phyloP scores from a whole-genome alignment of 2,797 vertebrate genomes.

The Liasis olivaceus region DNA sequence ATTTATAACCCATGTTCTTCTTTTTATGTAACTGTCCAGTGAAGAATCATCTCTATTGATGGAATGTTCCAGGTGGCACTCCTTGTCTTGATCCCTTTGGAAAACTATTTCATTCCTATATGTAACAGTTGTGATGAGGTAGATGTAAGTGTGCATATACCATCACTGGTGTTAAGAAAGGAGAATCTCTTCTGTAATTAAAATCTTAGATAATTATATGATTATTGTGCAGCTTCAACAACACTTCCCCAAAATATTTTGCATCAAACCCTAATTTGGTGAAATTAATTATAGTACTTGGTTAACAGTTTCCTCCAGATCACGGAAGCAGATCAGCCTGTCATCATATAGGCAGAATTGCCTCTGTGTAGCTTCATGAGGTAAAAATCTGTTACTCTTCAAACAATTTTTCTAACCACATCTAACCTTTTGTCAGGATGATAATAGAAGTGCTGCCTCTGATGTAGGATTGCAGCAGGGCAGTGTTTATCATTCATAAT shows the following conservation, averaged over 20 bases:
- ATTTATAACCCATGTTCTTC: not conserved
- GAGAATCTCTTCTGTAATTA: slow-evolving; percentile 26
- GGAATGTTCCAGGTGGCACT: not conserved
- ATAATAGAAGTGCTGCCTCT: not conserved
- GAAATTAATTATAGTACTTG: slow-evolving; percentile 27
- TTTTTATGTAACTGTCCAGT: not conserved
- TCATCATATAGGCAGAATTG: not conserved
- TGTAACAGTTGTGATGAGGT: not conserved
- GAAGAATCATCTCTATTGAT: not conserved
- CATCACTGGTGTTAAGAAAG: not conserved
- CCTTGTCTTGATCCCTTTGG: not conserved
- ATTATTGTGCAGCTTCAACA: slow-evolving; percentile 16
- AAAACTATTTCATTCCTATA: not conserved
- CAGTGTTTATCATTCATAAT: not conserved
- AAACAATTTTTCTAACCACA: too few species aligned
- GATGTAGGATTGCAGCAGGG: not conserved
- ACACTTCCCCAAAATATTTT: slow-evolving; percentile 25
- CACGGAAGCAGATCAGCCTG: not conserved
- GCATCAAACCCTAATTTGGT: slow-evolving; percentile 7
- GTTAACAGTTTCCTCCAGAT: not conserved
- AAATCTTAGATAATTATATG: slow-evolving; percentile 20
- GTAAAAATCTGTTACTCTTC: not conserved
- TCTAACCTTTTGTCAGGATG: not conserved
- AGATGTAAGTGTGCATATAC: not conserved
- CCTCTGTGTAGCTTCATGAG: not conserved